phyloP scores from a whole-genome alignment of 1,140 invertebrate species.

The Drosophila auraria region DNA sequence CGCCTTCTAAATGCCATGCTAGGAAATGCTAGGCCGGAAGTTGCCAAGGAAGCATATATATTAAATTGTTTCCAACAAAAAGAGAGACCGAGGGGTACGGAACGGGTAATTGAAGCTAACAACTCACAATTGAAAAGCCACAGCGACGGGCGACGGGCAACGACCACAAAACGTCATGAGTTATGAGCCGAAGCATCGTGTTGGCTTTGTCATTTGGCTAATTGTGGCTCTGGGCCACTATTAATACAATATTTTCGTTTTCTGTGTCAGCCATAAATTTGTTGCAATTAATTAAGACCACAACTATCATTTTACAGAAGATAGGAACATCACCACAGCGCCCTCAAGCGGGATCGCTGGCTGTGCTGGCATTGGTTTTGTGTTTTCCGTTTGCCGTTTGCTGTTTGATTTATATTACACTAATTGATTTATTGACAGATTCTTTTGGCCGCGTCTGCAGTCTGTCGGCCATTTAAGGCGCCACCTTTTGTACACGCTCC shows the following conservation, averaged over 20 bases:
- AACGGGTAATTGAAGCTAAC: conserved; percentile 21
- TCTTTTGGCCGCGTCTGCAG: conserved; percentile 69
- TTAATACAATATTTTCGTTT: conserved; percentile 63
- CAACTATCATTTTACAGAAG: conserved; percentile 55
- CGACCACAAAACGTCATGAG: conserved; percentile 60
- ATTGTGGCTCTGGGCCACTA: conserved; percentile 74
- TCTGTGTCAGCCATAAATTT: conserved; percentile 69
- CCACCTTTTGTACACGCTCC: conserved; percentile 65
- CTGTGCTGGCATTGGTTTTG: conserved; percentile 17
- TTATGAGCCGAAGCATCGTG: conserved; percentile 66
- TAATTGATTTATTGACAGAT: conserved; percentile 83
- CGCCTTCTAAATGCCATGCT: conserved; percentile 25
- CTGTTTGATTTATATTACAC: conserved; percentile 72
- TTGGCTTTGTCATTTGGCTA: conserved; percentile 77
- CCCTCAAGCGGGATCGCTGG: conserved; percentile 44
- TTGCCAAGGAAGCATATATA: conserved; percentile 43
- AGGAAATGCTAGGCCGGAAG: conserved; percentile 46
- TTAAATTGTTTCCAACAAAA: conserved; percentile 18
- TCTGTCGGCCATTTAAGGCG: conserved; percentile 75
- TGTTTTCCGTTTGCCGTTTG: conserved; percentile 20
- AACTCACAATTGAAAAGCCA: conserved; percentile 48
- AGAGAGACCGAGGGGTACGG: neutral
- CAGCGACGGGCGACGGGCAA: conserved; percentile 4
- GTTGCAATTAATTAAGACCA: conserved; percentile 80
- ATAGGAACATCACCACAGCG: conserved; percentile 66